A percentile compares a stretch with the other conserved stretches of the same genome.
These are phyloP conservation scores for Dasyurus viverrinus DNA, from an alignment of 2,113 vertebrate genomes.

Conservation along the genomic window DNA sequence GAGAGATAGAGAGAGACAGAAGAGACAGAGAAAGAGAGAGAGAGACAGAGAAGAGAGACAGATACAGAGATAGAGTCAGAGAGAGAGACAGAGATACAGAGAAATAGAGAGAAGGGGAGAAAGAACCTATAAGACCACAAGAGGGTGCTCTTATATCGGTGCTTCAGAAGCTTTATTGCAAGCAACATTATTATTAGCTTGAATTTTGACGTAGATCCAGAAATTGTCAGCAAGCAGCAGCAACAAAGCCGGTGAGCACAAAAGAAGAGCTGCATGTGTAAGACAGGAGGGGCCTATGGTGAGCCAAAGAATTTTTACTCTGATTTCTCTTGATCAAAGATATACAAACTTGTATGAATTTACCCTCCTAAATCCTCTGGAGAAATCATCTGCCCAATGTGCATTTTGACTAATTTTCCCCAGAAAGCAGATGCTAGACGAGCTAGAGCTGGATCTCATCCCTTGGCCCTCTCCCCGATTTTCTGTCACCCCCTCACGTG, in stretches of 20 bases:
- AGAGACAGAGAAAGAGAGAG: no score
- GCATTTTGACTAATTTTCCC: background rate
- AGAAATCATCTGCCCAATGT: background rate
- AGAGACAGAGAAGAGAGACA: no score
- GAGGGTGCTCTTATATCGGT: slow-evolving; percentile 59
- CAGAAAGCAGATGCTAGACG: background rate
- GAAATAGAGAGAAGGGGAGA: background rate
- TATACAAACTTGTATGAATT: background rate
- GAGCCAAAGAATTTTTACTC: background rate
- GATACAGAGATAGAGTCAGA: no score
- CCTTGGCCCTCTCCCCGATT: background rate
- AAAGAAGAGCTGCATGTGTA: background rate
- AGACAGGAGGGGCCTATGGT: background rate
- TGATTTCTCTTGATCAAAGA: background rate
- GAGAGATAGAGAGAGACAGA: background rate
- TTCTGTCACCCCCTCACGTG: background rate
- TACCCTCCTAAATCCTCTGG: background rate
- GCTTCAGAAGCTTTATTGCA: slow-evolving; percentile 4
- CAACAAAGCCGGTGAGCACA: slow-evolving; percentile 20
- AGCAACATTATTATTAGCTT: background rate
- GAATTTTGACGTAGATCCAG: background rate
- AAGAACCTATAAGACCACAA: slow-evolving; percentile 33
- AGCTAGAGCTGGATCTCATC: background rate
- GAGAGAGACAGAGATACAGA: background rate
- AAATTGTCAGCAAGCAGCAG: background rate